phyloP scores from a whole-genome alignment of 1,140 invertebrate species.

The Saccostrea glomerata region DNA sequence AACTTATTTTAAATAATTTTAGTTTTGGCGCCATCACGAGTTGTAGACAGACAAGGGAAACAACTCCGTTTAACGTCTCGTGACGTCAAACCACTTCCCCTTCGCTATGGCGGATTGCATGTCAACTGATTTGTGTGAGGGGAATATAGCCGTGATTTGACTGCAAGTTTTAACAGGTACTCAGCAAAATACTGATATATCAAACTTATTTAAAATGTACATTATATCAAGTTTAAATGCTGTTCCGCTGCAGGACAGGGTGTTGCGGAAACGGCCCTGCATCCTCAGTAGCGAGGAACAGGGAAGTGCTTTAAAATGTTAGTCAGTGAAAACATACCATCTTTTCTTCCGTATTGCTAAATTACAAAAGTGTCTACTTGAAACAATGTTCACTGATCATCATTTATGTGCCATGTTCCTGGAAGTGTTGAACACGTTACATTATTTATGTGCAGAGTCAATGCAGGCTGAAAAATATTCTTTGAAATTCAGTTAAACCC shows the following conservation, averaged over 20 bases:
- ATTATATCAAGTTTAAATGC: not conserved
- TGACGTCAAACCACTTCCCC: conserved; percentile 26
- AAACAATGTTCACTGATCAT: not conserved
- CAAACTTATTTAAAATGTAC: not conserved
- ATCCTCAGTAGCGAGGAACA: conserved; percentile 15
- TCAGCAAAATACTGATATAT: not conserved
- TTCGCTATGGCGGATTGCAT: conserved; percentile 30
- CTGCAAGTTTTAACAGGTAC: not conserved
- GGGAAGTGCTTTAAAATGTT: not conserved
- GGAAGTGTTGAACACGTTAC: too few species aligned
- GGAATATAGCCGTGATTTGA: not conserved
- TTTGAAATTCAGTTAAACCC: not conserved
- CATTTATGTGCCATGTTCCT: not conserved
- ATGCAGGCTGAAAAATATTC: too few species aligned
- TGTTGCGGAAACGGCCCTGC: not conserved
- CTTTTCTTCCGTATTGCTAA: not conserved
- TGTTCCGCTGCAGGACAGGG: not conserved
- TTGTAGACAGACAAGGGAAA: not conserved
- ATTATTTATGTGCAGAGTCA: too few species aligned
- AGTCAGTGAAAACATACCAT: not conserved
- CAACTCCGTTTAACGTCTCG: not conserved
- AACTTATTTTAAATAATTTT: too few species aligned
- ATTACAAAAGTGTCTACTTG: not conserved
- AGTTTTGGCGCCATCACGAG: not conserved
- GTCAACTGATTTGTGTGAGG: not conserved